Conservation (phyloP, 2,797 vertebrate genomes). For the Paramormyrops hopkinsi region DNA sequence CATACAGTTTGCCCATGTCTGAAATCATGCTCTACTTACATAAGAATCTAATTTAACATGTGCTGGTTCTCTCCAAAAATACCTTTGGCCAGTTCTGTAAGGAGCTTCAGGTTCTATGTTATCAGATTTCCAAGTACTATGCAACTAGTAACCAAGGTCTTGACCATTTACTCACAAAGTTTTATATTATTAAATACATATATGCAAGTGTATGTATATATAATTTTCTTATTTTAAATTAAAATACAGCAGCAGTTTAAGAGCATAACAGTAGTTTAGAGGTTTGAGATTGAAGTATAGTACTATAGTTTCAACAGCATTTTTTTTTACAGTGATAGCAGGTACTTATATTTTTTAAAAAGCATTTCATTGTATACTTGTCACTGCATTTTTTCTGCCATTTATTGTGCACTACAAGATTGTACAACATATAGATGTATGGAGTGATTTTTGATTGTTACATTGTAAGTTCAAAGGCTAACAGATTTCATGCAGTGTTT, state of each 20-base stretch:
- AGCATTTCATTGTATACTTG: background rate
- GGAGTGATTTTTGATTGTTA: background rate
- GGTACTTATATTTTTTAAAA: background rate
- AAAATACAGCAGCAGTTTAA: background rate
- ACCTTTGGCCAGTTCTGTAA: background rate
- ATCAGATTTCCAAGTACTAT: background rate
- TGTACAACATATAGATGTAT: background rate
- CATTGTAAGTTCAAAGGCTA: background rate
- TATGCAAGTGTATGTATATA: background rate
- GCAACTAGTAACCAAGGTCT: background rate
- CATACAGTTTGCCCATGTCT: background rate
- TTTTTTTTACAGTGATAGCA: background rate
- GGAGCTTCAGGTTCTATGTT: background rate
- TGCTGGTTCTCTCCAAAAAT: background rate
- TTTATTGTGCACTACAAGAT: background rate
- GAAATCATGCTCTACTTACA: background rate
- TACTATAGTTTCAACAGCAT: background rate
- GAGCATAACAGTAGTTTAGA: background rate
- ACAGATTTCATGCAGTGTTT: background rate
- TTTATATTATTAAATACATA: background rate
- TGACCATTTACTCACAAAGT: background rate
- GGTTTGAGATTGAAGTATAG: background rate
- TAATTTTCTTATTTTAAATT: background rate
- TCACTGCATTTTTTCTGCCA: background rate
- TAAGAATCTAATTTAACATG: constrained; percentile 1